Evolutionary conservation across 2,113 vertebrate genomes (phyloP).

Genomic region (Octodon degus): DNA sequence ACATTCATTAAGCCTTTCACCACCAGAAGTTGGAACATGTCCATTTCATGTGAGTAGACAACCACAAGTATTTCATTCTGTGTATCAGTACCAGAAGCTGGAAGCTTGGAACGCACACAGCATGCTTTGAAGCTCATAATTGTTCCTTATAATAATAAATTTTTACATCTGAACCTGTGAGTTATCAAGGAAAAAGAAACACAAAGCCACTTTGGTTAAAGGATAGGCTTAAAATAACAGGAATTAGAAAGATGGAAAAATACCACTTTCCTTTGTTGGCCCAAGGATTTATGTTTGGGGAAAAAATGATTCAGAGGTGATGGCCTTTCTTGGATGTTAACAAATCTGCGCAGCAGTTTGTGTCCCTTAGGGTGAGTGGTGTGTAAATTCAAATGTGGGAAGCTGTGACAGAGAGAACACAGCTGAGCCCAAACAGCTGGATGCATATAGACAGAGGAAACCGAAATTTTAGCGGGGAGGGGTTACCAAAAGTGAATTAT

Average conservation of each 20-base stretch:
- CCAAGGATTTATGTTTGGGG: slow-evolving; percentile 85
- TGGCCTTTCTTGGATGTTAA: slow-evolving; percentile 74
- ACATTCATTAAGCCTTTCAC: slow-evolving; percentile 90
- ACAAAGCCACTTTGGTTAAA: slow-evolving; percentile 85
- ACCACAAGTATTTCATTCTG: slow-evolving; percentile 91
- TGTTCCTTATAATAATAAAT: slow-evolving; percentile 89
- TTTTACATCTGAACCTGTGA: slow-evolving; percentile 86
- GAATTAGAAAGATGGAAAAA: slow-evolving; percentile 85
- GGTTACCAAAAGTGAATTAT: neutral
- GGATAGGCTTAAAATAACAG: slow-evolving; percentile 86
- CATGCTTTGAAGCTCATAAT: slow-evolving; percentile 89
- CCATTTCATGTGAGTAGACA: slow-evolving; percentile 93
- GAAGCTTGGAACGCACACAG: slow-evolving; percentile 86
- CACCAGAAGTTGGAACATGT: slow-evolving; percentile 91
- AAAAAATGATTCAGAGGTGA: slow-evolving; percentile 87
- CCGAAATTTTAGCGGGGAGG: neutral
- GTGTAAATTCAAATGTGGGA: slow-evolving; percentile 32
- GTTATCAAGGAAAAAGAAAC: slow-evolving; percentile 88
- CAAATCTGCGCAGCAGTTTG: slow-evolving; percentile 45
- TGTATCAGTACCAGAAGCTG: slow-evolving; percentile 89
- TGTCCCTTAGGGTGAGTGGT: slow-evolving; percentile 18
- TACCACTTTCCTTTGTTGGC: slow-evolving; percentile 85
- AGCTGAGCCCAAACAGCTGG: neutral
- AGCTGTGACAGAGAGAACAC: neutral
- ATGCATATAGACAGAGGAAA: neutral